These are phyloP conservation scores for Miltochrista miniata DNA, from an alignment of 2,888 invertebrate species.

Conservation along the genomic window DNA sequence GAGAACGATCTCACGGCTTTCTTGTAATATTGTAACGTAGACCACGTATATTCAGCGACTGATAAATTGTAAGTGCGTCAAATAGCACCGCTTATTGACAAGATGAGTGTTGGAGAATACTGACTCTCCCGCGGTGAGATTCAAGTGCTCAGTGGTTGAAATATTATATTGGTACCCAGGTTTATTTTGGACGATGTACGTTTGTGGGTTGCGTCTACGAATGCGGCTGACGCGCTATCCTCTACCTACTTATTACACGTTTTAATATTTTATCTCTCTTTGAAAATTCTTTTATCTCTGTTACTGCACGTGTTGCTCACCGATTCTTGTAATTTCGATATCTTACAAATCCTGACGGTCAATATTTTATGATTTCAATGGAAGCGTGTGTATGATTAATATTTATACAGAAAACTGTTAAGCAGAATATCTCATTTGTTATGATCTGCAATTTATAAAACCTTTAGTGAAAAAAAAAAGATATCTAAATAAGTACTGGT, in stretches of 20 bases:
- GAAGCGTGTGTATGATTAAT: background rate
- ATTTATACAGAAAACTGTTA: background rate
- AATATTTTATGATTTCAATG: background rate
- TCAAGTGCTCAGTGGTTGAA: constrained; percentile 60
- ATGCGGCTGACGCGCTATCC: constrained; percentile 55
- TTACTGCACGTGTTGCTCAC: background rate
- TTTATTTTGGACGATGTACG: constrained; percentile 74
- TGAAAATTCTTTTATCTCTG: constrained; percentile 23
- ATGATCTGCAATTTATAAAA: too few species aligned
- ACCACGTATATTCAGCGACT: background rate
- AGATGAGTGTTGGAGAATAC: constrained; percentile 45
- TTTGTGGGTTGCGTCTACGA: constrained; percentile 69
- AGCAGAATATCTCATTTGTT: background rate
- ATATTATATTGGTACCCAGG: constrained; percentile 64
- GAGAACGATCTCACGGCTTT: too few species aligned
- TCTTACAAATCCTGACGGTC: background rate
- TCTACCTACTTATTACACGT: constrained; percentile 41
- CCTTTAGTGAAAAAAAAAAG: too few species aligned
- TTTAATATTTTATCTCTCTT: constrained; percentile 42
- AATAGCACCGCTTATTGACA: constrained; percentile 27
- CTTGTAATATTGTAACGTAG: background rate
- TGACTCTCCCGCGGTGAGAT: constrained; percentile 43
- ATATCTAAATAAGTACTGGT: too few species aligned
- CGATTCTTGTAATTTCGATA: background rate
- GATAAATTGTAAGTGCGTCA: constrained; percentile 22